Evolutionary conservation across 2,888 invertebrate species (phyloP).

Genomic region (Oscheius sp.): DNA sequence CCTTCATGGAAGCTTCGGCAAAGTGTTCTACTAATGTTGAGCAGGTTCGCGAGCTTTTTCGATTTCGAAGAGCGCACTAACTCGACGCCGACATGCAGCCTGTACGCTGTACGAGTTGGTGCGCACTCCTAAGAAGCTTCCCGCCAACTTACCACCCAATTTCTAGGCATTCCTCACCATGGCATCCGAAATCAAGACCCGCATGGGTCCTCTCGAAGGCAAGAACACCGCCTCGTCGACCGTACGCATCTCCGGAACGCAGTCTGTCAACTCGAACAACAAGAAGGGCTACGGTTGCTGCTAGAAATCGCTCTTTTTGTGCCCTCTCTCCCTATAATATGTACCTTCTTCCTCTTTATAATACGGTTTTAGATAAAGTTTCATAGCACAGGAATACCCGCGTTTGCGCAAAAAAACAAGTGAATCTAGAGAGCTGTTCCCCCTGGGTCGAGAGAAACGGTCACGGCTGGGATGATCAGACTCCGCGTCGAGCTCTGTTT

Average conservation of each 20-base stretch:
- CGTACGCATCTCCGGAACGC: conserved; percentile 75
- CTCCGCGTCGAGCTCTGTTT: conserved; percentile 12
- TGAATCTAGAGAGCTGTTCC: conserved; percentile 50
- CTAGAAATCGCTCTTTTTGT: conserved; percentile 38
- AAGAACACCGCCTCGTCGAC: conserved; percentile 60
- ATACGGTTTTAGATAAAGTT: not conserved
- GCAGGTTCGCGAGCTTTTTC: conserved; percentile 77
- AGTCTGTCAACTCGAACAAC: conserved; percentile 84
- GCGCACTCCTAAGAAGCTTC: too few relatives aligned
- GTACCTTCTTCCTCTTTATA: conserved; percentile 12
- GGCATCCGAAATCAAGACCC: conserved; percentile 98
- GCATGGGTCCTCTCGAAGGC: conserved; percentile 85
- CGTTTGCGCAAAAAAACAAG: not conserved
- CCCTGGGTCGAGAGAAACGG: conserved; percentile 19
- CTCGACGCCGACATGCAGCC: too few relatives aligned
- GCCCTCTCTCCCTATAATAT: conserved; percentile 1
- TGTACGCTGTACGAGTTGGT: too few relatives aligned
- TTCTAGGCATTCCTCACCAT: conserved; percentile 88
- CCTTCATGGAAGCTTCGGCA: conserved; percentile 98
- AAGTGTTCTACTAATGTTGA: conserved; percentile 99
- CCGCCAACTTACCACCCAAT: conserved; percentile 22
- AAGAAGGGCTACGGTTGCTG: conserved; percentile 96
- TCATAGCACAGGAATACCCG: conserved; percentile 4
- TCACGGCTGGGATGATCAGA: conserved; percentile 25
- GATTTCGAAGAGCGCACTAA: too few relatives aligned